Evolutionary conservation across 2,888 invertebrate genomes (phyloP).

Genomic region (Frankliniella intonsa): DNA sequence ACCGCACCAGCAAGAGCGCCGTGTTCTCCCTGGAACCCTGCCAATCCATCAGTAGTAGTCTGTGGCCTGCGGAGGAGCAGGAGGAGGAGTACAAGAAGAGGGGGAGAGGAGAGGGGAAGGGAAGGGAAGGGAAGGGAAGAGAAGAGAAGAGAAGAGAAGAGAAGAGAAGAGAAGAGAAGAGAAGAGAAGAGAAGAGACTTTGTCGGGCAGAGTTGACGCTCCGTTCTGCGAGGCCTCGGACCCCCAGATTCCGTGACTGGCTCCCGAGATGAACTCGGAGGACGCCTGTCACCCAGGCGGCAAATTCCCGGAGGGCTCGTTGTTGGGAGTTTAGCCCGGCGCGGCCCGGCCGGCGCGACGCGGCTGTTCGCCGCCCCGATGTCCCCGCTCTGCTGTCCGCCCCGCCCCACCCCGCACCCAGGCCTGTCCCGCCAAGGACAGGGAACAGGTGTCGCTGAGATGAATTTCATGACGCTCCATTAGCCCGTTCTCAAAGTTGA

Average conservation of each 20-base stretch:
- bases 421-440: not conserved
- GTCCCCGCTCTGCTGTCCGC: too few species aligned
- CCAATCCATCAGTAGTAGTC: too few species aligned
- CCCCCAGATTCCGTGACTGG: not conserved
- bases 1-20: too few species aligned
- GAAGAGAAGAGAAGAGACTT: not conserved
- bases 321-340: not conserved
- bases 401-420: too few species aligned
- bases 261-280: not conserved
- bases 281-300: not conserved
- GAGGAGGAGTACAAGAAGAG: too few species aligned
- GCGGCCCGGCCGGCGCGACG: not conserved
- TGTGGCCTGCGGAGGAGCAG: too few species aligned
- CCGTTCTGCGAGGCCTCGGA: not conserved
- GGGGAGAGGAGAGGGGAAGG: not conserved
- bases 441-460: conserved; percentile 24
- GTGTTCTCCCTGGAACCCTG: too few species aligned
- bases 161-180: not conserved
- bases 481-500: not conserved
- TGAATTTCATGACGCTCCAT: conserved; percentile 25
- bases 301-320: not conserved
- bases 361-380: not conserved
- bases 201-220: not conserved
- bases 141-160: not conserved
- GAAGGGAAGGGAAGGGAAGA: not conserved